A percentile compares a stretch with the other conserved stretches of the same genome.
Conservation (phyloP, 1,140 invertebrate genomes). For the Uloborus diversus region DNA sequence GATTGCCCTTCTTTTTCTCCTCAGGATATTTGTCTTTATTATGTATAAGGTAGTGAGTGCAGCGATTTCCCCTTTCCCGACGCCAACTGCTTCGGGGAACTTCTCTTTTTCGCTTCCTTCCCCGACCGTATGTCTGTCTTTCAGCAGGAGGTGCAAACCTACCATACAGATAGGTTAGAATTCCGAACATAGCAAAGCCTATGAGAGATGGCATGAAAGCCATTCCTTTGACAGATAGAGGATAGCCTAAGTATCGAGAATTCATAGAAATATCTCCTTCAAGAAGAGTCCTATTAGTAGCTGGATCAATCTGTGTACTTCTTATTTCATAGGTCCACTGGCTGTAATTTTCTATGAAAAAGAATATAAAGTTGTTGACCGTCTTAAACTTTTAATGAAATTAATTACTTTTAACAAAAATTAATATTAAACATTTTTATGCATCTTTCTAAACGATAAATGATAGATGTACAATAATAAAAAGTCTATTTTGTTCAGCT, state of each 20-base stretch:
- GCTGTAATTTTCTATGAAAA: conserved; percentile 23
- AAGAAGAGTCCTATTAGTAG: conserved; percentile 64
- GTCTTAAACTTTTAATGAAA: too few species aligned
- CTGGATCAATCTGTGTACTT: conserved; percentile 64
- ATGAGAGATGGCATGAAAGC: conserved; percentile 65
- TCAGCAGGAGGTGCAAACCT: conserved; percentile 66
- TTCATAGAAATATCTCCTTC: conserved; percentile 69
- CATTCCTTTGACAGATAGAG: conserved; percentile 66
- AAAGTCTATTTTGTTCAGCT: too few species aligned
- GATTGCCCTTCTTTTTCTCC: conserved; percentile 48
- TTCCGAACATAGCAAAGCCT: conserved; percentile 67
- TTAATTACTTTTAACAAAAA: too few species aligned
- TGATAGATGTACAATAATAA: too few species aligned
- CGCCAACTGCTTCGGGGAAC: conserved; percentile 59
- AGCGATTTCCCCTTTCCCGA: conserved; percentile 56
- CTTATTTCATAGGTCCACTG: conserved; percentile 66
- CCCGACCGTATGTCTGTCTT: conserved; percentile 63
- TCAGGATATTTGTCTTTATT: conserved; percentile 34
- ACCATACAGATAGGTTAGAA: conserved; percentile 68
- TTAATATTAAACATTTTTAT: too few species aligned
- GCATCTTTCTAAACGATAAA: too few species aligned
- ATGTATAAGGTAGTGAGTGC: conserved; percentile 47
- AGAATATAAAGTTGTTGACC: too few species aligned
- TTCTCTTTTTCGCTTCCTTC: conserved; percentile 60
- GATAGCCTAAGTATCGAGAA: conserved; percentile 68